Evolutionary conservation across 1,140 invertebrate species (phyloP).

Genomic region (Lutraria rhynchaena): DNA sequence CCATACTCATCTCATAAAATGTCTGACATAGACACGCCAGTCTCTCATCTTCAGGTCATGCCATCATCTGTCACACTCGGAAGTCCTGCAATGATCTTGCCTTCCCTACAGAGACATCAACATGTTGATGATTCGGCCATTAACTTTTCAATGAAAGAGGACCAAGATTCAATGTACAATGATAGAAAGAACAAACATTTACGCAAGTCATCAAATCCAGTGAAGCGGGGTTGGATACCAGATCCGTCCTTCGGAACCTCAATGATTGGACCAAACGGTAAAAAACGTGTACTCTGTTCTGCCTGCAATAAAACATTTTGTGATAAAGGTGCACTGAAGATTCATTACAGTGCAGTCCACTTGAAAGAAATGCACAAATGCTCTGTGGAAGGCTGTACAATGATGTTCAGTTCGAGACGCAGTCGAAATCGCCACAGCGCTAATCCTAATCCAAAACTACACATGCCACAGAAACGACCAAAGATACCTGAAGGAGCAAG

Average conservation of each 20-base stretch:
- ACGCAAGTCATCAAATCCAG: conserved; percentile 92
- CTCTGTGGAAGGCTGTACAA: conserved; percentile 98
- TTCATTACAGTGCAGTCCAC: conserved; percentile 99
- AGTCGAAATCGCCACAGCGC: conserved; percentile 98
- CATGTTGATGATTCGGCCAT: conserved; percentile 63
- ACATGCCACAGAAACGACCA: conserved; percentile 90
- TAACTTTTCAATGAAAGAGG: conserved; percentile 73
- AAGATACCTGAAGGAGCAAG: conserved; percentile 74
- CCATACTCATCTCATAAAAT: conserved; percentile 51
- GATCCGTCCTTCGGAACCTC: conserved; percentile 80
- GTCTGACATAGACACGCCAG: conserved; percentile 19
- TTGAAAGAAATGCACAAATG: conserved; percentile 99
- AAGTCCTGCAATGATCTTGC: conserved; percentile 59
- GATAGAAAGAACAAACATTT: conserved; percentile 83
- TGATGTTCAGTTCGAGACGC: conserved; percentile 99
- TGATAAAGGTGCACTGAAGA: conserved; percentile 98
- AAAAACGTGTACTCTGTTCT: conserved; percentile 98
- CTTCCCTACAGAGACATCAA: conserved; percentile 59
- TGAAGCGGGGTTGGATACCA: conserved; percentile 96
- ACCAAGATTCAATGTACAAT: conserved; percentile 75
- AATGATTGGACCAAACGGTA: conserved; percentile 81
- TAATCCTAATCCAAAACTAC: conserved; percentile 99
- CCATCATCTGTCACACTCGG: conserved; percentile 56
- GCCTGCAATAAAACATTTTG: conserved; percentile 99
- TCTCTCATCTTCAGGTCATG: conserved; percentile 38